Base-by-base conservation (phyloP, 1,140 invertebrate genomes). In the Diabrotica undecimpunctata region DNA sequence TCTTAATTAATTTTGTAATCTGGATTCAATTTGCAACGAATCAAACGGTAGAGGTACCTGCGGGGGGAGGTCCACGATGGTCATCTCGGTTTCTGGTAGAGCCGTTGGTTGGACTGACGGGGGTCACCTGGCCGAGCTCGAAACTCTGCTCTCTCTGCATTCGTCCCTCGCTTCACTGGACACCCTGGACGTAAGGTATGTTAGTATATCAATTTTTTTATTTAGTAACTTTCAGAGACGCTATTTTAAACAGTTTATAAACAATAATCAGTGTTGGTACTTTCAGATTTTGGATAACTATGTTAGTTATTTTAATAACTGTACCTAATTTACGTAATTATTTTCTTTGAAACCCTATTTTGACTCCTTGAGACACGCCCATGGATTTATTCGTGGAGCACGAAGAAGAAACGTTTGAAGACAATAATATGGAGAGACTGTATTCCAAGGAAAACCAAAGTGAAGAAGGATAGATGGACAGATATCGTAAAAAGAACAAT, bases 111-210 rank as follows among this genome's bases (percentile, higher is more conserved):
- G 68, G 68, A 60, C 62, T 69, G 61, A 65, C 41, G 41, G 58
- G 41, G 25, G 67, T 55, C 54, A 71, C 64, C 56, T 54, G 65
- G 60, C 67, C 70, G 46, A 71, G 67, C 56, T 71, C 70, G 61
- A 71, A 69, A 63, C 61, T 71, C 61, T 71, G 67, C 65, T 62
- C 62, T 61, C 39, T 58, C 55, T 65, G 66, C 69, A 70, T 70
- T 63, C 69, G 69, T 51, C 63, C 51, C 51, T 59, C 62, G 62
- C 59, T 65, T 64, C 65, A 67, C 61, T 60, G 65, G 54, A 66
- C 65, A 67, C 62, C 65, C 65, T 70, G 62, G 60, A 61, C 25
- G 10, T 7, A 39, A 53, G 14, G 9, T 55, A 58, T 38, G 10
- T n/a, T 12, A 54, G n/a, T 54, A 13, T 54, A 12, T 9, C 25